Conservation (phyloP, 2,888 invertebrate genomes). For the Scaeva pyrastri region DNA sequence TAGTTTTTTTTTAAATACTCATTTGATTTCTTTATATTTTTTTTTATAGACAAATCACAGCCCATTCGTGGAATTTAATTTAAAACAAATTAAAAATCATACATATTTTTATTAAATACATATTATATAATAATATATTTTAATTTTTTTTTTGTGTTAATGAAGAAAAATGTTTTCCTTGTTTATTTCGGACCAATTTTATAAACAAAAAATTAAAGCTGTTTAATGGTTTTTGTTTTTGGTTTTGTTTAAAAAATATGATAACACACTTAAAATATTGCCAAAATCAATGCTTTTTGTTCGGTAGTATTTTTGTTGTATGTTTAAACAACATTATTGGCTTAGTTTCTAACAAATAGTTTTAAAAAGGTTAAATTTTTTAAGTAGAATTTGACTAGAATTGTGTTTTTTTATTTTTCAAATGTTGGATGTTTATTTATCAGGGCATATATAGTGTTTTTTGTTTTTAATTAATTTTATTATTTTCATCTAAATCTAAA, state of each 20-base stretch:
- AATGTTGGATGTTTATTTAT: conserved; percentile 74
- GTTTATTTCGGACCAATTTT: conserved; percentile 56
- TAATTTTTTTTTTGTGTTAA: conserved; percentile 32
- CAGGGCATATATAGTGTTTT: conserved; percentile 70
- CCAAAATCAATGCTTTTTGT: conserved; percentile 81
- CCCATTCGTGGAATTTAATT: conserved; percentile 79
- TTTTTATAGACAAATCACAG: conserved; percentile 79
- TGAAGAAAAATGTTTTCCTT: conserved; percentile 68
- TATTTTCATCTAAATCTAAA: conserved; percentile 28
- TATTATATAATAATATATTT: background rate
- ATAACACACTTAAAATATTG: conserved; percentile 78
- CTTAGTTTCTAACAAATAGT: conserved; percentile 71
- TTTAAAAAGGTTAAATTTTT: conserved; percentile 78
- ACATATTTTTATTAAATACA: conserved; percentile 34
- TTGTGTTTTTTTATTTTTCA: conserved; percentile 67
- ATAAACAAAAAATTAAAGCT: conserved; percentile 70
- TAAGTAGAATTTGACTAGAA: conserved; percentile 84
- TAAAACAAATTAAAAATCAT: conserved; percentile 61
- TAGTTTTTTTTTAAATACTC: conserved; percentile 61
- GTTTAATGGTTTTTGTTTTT: conserved; percentile 36
- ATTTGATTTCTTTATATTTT: conserved; percentile 72
- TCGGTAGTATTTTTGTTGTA: conserved; percentile 72
- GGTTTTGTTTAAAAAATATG: conserved; percentile 18
- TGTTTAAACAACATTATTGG: conserved; percentile 61
- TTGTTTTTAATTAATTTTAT: conserved; percentile 34